Evolutionary conservation across 2,113 vertebrate species (phyloP).

Genomic region (Eidolon helvum): DNA sequence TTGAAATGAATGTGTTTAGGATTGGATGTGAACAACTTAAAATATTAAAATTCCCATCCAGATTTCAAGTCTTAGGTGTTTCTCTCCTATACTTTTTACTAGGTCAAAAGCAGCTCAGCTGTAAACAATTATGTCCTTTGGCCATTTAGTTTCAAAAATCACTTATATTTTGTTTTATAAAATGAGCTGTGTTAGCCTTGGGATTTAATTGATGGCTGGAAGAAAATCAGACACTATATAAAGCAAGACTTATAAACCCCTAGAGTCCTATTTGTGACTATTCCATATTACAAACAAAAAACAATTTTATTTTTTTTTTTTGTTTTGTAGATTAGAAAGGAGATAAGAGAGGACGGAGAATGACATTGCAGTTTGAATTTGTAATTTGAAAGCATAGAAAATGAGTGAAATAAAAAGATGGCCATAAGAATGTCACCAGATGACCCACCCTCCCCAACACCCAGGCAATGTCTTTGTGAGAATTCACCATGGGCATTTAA

Average conservation of each 20-base stretch:
- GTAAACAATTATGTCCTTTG: neutral
- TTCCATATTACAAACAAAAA: neutral
- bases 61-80: neutral
- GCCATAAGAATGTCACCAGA: neutral
- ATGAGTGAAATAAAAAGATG: neutral
- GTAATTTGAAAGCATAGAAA: slow-evolving; percentile 12
- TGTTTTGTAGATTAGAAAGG: neutral
- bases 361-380: neutral
- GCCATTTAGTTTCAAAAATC: neutral
- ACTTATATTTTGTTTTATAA: slow-evolving; percentile 34
- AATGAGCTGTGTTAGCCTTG: neutral
- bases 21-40: neutral
- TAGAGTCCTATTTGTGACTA: neutral
- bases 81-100: neutral
- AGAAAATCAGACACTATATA: neutral
- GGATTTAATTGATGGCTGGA: neutral
- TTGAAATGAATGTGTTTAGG: neutral
- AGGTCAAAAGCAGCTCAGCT: slow-evolving; percentile 4
- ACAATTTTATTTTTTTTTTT: neutral
- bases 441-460: neutral
- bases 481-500: neutral
- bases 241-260: neutral
- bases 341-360: neutral
- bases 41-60: neutral
- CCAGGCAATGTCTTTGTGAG: neutral